Percentiles rank a stretch among this genome's conserved stretches.
These are phyloP conservation scores for Carcina quercana DNA, from an alignment of 2,888 invertebrate species.

Conservation along the genomic window DNA sequence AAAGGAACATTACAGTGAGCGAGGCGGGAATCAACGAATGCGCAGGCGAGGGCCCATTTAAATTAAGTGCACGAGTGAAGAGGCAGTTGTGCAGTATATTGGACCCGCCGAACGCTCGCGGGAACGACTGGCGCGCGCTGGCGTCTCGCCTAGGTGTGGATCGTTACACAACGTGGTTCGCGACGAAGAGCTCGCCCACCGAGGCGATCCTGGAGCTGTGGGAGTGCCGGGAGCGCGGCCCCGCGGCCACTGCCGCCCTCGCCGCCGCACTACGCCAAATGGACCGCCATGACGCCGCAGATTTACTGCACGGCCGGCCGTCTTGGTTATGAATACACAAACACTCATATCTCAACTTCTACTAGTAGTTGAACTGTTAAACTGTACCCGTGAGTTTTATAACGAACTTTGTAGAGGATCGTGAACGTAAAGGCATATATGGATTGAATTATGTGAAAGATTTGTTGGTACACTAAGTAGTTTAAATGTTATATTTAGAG, in stretches of 20 bases:
- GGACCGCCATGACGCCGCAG: conserved; percentile 64
- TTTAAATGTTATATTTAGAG: conserved; percentile 62
- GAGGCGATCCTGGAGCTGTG: conserved; percentile 96
- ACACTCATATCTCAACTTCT: conserved; percentile 19
- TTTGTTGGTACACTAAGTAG: conserved; percentile 54
- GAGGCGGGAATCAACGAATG: conserved; percentile 78
- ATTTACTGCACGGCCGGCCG: conserved; percentile 57
- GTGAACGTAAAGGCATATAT: conserved; percentile 21
- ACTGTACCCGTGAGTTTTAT: conserved; percentile 12
- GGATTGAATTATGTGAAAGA: conserved; percentile 23
- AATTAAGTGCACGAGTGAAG: conserved; percentile 73
- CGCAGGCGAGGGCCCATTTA: conserved; percentile 74
- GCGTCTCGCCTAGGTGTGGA: conserved; percentile 95
- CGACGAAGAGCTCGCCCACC: conserved; percentile 96
- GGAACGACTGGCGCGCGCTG: conserved; percentile 97
- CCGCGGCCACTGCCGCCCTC: conserved; percentile 87
- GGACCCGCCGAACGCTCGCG: conserved; percentile 93
- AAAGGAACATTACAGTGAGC: conserved; percentile 73
- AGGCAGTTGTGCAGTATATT: conserved; percentile 78
- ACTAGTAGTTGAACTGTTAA: conserved; percentile 20
- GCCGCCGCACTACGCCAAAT: conserved; percentile 57
- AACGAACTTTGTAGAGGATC: conserved; percentile 12
- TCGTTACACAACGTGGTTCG: conserved; percentile 97
- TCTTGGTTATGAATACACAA: conserved; percentile 62
- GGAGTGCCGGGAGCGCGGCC: conserved; percentile 93